A percentile compares a stretch with the other conserved stretches of the same genome.
Evolutionary conservation across 2,797 vertebrate species (phyloP).

Genomic region (Melanotaenia nigrans): DNA sequence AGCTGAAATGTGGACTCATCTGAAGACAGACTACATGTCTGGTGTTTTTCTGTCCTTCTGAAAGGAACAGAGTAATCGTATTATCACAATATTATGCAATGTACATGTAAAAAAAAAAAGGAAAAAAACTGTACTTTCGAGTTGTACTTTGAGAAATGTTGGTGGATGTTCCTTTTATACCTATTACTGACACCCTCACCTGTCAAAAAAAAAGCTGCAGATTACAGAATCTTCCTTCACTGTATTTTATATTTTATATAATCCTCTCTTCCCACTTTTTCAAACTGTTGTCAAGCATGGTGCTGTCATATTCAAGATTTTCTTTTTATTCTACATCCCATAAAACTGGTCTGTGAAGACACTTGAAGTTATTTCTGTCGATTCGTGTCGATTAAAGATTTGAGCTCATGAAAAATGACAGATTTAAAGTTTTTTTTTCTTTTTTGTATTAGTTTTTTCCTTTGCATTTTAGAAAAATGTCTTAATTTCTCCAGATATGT

Average conservation of each 20-base stretch:
- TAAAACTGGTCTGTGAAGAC: neutral
- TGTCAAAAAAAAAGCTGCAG: neutral
- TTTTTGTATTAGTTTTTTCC: neutral
- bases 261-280: neutral
- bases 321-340: neutral
- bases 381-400: neutral
- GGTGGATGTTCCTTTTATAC: neutral
- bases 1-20: neutral
- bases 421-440: neutral
- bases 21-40: neutral
- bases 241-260: neutral
- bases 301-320: neutral
- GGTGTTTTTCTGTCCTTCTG: neutral
- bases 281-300: neutral
- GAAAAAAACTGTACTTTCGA: too few relatives aligned
- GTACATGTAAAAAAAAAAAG: neutral
- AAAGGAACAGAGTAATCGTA: neutral
- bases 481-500: neutral
- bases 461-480: neutral
- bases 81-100: neutral
- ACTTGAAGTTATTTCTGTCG: neutral
- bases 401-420: neutral
- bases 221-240: neutral
- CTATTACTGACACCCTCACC: neutral
- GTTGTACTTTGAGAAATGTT: neutral